Base-by-base conservation (phyloP, 30 jellyfish, hydroid and myxozoan genomes). In the Aurelia sp. region DNA sequence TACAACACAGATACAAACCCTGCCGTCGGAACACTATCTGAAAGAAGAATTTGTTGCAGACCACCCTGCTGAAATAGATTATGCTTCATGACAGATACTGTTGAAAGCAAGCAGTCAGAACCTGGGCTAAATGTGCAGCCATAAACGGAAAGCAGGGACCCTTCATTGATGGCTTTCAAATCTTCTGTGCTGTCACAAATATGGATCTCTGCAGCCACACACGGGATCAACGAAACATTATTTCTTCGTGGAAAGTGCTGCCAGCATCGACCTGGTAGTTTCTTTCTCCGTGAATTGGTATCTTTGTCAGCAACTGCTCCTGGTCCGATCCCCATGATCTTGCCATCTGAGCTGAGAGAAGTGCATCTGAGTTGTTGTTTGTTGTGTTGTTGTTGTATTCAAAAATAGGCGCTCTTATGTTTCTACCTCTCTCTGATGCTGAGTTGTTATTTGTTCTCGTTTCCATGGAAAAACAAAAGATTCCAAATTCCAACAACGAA, bases 401-500 rank as follows among this genome's bases (percentile, higher is more conserved):
- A 11, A 11, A 12, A 47, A 20, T 8, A 21, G 19, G 11, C 19
- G 44, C 21, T 20, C 52, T n/a, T 20, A 66, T 66, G 77, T 7
- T 17, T 20, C 13, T 30, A 15, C 53, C 33, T 37, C 77, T 66
- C 18, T 20, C 33, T 66, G 33, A 47, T n/a, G 17, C 33, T 61
- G 71, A 30, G 51, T 47, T 20, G 50, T 3, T 66, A 16, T 35
- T 19, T 4, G 75, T 64, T 66, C 78, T 82, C 91, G 91, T 82
- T 70, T 82, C 91, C 91, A 82, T 82, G 85, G 91, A 75, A 69
- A 79, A 57, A 81, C 90, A 81, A 81, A 81, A 71, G 55, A n/a
- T 35, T 44, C 10, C n/a, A n/a, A n/a, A n/a, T n/a, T n/a, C n/a
- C n/a, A 44, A 44, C 55, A 44, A 13, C 55, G 55, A 5, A 27